Evolutionary conservation across 2,888 invertebrate species (phyloP).

Genomic region (Ceriagrion tenellum): DNA sequence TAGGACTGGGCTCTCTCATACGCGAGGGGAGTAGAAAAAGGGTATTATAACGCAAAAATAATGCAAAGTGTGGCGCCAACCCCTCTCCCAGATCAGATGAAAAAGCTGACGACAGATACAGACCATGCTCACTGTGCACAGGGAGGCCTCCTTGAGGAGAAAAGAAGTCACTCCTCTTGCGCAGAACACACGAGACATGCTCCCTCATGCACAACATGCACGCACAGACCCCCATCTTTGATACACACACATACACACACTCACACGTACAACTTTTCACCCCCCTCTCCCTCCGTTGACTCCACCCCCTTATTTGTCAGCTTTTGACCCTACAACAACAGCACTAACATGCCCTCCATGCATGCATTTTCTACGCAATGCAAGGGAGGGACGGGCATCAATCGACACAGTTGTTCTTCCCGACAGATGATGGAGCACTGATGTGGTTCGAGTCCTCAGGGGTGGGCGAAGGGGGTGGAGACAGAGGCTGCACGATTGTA

Average conservation of each 20-base stretch:
- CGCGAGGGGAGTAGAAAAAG: background rate
- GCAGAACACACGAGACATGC: no score
- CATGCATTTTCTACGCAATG: slow-evolving; percentile 35
- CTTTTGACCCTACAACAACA: background rate
- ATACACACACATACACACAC: background rate
- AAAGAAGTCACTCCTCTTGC: no score
- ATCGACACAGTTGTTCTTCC: slow-evolving; percentile 56
- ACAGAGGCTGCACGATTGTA: background rate
- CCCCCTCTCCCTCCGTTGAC: no score
- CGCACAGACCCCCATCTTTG: background rate
- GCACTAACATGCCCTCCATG: background rate
- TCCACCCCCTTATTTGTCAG: background rate
- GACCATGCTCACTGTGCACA: no score
- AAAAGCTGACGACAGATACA: background rate
- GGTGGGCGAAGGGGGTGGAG: slow-evolving; percentile 47
- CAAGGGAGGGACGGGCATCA: slow-evolving; percentile 46
- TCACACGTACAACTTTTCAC: background rate
- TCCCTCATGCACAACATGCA: background rate
- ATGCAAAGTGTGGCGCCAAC: background rate
- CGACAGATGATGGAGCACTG: background rate
- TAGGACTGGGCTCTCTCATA: no score
- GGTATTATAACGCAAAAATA: background rate
- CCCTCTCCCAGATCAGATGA: background rate
- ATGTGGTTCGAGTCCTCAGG: slow-evolving; percentile 55
- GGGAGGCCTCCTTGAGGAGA: no score